These are phyloP conservation scores for Chrysina gloriosa DNA, from an alignment of 2,888 invertebrate genomes.

Conservation along the genomic window DNA sequence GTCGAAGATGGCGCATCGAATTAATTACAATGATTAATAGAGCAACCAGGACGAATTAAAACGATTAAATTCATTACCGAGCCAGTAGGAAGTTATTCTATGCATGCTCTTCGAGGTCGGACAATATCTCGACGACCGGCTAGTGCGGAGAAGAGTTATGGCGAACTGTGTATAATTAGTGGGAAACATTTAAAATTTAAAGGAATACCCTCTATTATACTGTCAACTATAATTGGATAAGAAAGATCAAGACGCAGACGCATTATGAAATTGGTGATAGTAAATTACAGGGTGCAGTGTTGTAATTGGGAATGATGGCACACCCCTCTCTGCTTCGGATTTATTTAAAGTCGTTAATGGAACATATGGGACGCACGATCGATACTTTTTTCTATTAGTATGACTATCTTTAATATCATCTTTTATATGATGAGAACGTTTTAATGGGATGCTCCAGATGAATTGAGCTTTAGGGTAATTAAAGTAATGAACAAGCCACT, in stretches of 20 bases:
- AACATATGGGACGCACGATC: constrained; percentile 43
- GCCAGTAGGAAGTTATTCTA: background rate
- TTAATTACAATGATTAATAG: constrained; percentile 34
- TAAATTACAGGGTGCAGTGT: constrained; percentile 47
- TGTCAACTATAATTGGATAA: constrained; percentile 47
- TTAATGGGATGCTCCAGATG: too few relatives aligned
- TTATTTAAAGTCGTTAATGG: constrained; percentile 48
- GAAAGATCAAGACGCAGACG: constrained; percentile 47
- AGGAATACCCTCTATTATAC: constrained; percentile 42
- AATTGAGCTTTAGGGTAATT: too few relatives aligned
- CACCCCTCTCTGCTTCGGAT: constrained; percentile 39
- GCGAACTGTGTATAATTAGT: constrained; percentile 38
- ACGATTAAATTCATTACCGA: constrained; percentile 22
- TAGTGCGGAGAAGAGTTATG: constrained; percentile 4
- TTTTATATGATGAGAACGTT: too few relatives aligned
- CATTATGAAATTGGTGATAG: constrained; percentile 49
- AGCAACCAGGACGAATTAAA: constrained; percentile 13
- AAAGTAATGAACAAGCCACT: too few relatives aligned
- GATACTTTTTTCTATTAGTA: too few relatives aligned
- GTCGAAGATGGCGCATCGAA: background rate
- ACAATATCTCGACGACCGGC: background rate
- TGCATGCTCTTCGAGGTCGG: background rate
- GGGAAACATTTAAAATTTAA: constrained; percentile 32
- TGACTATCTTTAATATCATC: too few relatives aligned
- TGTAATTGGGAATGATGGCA: constrained; percentile 41